Evolutionary conservation across 2,888 invertebrate species (phyloP), one percentile per base, ranked within the genome.

Genomic region (Hipparchia sbordonii): DNA sequence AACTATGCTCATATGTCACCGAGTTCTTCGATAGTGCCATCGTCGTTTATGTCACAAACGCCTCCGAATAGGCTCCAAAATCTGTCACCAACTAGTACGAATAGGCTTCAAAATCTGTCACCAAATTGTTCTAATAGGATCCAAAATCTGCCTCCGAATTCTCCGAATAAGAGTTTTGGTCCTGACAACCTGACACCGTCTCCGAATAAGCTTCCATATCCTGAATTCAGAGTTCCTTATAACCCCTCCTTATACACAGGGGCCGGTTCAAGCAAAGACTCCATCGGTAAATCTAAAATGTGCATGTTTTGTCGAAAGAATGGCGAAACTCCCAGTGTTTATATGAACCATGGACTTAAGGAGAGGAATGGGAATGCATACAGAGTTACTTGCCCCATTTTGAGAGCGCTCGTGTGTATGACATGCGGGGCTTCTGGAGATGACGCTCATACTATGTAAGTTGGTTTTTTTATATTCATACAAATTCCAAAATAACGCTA

Each of bases 361-460:
- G 87, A 89, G 70, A 87, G 81, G 70, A 71, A 87, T 45, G 90
- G 84, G 0, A 85, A 81, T 52, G 83, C 80, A 69, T 82, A 82
- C 72, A 76, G 91, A 39, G 93, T 93, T 0, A 87, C 89, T 0
- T 93, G 93, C 65, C 93, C 93, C 0, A 92, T 93, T 45, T 76
- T 93, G 74, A 81, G 92, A 61, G 88, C 87, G 0, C 91, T 89
- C 76, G 84, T 90, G 0, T 93, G 93, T 62, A 79, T 86, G 0
- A 84, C 84, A 0, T 93, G 93, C 73, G 89, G 90, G 0, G 88
- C 81, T 1, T 82, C 88, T 0, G 93, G 93, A 0, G 92, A 93
- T 68, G 77, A 89, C 71, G 93, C 93, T 23, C 93, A 93, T 81
- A 93, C 93, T 9, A 88, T 91, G 93, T 93, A 86, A 91, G 93